Conservation (phyloP, 23 tunicate species). For the Styela plicata region DNA sequence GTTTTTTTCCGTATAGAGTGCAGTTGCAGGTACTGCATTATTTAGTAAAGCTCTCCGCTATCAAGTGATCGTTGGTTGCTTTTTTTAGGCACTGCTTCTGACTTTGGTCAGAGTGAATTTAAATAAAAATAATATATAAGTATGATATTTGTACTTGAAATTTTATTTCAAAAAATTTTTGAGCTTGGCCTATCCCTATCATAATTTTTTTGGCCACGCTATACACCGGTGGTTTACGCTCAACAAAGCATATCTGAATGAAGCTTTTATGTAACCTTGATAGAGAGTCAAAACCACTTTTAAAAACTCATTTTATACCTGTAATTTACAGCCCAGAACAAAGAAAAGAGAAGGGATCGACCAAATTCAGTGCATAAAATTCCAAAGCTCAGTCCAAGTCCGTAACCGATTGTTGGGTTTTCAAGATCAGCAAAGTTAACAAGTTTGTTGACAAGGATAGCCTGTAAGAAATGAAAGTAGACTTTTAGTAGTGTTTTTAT, state of each 20-base stretch:
- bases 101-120: too few species aligned
- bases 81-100: too few species aligned
- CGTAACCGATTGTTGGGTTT: slow-evolving; percentile 66
- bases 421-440: slow-evolving; percentile 53
- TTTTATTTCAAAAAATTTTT: too few species aligned
- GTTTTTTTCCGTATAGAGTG: too few species aligned
- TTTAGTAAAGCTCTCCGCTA: too few species aligned
- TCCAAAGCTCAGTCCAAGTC: slow-evolving; percentile 51
- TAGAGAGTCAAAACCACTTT: background rate
- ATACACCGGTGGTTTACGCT: background rate
- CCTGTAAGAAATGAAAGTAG: slow-evolving; percentile 29
- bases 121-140: too few species aligned
- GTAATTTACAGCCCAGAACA: slow-evolving; percentile 70
- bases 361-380: slow-evolving; percentile 64
- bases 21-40: too few species aligned
- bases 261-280: background rate
- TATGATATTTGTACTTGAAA: too few species aligned
- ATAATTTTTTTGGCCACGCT: too few species aligned
- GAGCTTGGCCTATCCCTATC: too few species aligned
- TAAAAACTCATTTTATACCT: slow-evolving; percentile 33
- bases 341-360: slow-evolving; percentile 60
- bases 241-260: background rate
- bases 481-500: too few species aligned
- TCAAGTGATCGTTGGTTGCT: too few species aligned
- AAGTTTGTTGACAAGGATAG: slow-evolving; percentile 49